Percentiles rank a stretch among this genome's conserved stretches.
Evolutionary conservation across 2,797 vertebrate genomes (phyloP).

Genomic region (Pygocentrus nattereri): DNA sequence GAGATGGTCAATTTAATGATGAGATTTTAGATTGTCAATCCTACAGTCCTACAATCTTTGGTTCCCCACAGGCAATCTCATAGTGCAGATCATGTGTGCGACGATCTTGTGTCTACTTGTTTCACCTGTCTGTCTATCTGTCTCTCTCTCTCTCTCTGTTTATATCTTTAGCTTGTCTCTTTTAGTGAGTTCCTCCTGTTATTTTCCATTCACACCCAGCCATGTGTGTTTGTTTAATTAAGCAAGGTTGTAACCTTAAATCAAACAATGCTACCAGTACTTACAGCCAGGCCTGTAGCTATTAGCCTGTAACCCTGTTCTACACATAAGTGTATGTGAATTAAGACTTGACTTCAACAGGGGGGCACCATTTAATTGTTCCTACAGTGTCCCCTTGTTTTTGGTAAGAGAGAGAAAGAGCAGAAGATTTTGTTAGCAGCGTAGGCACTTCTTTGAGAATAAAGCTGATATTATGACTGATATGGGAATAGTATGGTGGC

Average conservation of each 20-base stretch:
- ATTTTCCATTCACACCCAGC: not conserved
- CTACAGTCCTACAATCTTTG: slow-evolving; percentile 54
- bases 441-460: slow-evolving; percentile 58
- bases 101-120: slow-evolving; percentile 38
- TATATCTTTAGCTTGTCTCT: not conserved
- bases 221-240: slow-evolving; percentile 8
- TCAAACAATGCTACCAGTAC: not conserved
- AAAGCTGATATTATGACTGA: slow-evolving; percentile 41
- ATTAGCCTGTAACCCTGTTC: slow-evolving; percentile 2
- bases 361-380: not conserved
- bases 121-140: not conserved
- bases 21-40: slow-evolving; percentile 50
- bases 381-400: slow-evolving; percentile 16
- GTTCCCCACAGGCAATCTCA: slow-evolving; percentile 48
- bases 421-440: slow-evolving; percentile 13
- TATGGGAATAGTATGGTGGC: slow-evolving; percentile 18
- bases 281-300: not conserved
- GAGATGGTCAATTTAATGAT: slow-evolving; percentile 1
- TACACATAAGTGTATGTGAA: not conserved
- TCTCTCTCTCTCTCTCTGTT: not conserved
- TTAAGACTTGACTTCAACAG: not conserved
- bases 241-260: slow-evolving; percentile 1
- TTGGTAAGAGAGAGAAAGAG: slow-evolving; percentile 1
- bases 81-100: slow-evolving; percentile 45
- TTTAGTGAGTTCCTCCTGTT: slow-evolving; percentile 1